Percentiles rank a stretch among this genome's conserved stretches.
Conservation (phyloP, 2,888 invertebrate species). For the Erpobdella octoculata region DNA sequence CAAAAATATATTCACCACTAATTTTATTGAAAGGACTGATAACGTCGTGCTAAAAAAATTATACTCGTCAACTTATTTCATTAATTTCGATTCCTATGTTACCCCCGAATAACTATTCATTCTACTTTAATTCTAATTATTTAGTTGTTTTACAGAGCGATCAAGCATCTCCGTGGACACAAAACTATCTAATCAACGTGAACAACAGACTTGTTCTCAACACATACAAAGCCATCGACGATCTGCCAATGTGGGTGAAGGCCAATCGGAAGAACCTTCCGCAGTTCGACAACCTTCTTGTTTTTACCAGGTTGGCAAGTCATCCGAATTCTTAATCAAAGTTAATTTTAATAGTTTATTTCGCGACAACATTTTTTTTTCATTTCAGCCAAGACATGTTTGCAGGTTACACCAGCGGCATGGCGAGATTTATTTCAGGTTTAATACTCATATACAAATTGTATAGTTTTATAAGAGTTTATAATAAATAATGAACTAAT, state of each 20-base stretch:
- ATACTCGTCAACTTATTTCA: not conserved
- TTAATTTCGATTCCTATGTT: not conserved
- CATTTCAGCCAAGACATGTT: not conserved
- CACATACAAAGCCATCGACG: slow-evolving; percentile 32
- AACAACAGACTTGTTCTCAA: slow-evolving; percentile 33
- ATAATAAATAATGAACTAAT: not conserved
- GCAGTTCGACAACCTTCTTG: slow-evolving; percentile 41
- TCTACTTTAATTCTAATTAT: too few species aligned
- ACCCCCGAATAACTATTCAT: too few species aligned
- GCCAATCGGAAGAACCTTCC: slow-evolving; percentile 36
- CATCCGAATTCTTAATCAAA: not conserved
- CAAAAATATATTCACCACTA: too few species aligned
- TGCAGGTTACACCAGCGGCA: slow-evolving; percentile 16
- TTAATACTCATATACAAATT: not conserved
- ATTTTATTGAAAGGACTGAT: too few species aligned
- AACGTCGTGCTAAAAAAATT: not conserved
- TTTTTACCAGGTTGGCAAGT: slow-evolving; percentile 41
- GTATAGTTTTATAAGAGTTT: not conserved
- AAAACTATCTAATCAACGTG: slow-evolving; percentile 34
- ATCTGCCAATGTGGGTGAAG: slow-evolving; percentile 34
- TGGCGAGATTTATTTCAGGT: slow-evolving; percentile 28
- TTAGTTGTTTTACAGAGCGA: slow-evolving; percentile 28
- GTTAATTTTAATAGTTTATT: not conserved
- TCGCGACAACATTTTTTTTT: not conserved
- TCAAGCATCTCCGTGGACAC: slow-evolving; percentile 35